Evolutionary conservation across 1,140 invertebrate species (phyloP).

Genomic region (Drosophila quadrilineata): DNA sequence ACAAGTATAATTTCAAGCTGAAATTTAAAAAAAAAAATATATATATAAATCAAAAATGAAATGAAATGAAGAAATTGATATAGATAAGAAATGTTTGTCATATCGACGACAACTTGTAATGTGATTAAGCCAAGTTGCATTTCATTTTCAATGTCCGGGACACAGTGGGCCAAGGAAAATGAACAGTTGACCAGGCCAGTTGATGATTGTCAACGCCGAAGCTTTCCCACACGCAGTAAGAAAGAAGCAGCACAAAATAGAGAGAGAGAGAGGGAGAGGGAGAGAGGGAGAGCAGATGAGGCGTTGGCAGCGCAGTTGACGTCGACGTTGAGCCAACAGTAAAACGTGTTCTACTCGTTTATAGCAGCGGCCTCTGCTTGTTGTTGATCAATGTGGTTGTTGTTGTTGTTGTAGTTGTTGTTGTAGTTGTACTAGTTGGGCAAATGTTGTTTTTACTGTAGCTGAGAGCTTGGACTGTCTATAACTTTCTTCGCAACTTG

Average conservation of each 20-base stretch:
- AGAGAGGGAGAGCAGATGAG: too few species aligned
- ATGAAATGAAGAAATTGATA: constrained; percentile 1
- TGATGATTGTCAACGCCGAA: constrained; percentile 41
- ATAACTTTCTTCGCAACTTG: constrained; percentile 75
- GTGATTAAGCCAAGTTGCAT: constrained; percentile 70
- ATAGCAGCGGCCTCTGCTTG: constrained; percentile 37
- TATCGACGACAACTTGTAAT: constrained; percentile 57
- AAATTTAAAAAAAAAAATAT: constrained; percentile 20
- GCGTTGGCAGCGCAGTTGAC: constrained; percentile 20
- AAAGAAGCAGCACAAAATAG: constrained; percentile 20
- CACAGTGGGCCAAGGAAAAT: constrained; percentile 57
- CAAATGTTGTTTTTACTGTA: constrained; percentile 80
- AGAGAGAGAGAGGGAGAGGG: too few species aligned
- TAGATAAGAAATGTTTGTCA: constrained; percentile 28
- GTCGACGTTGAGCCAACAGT: constrained; percentile 65
- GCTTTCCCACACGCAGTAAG: constrained; percentile 63
- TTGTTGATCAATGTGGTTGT: constrained; percentile 17
- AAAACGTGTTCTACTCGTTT: constrained; percentile 78
- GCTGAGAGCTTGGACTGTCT: constrained; percentile 51
- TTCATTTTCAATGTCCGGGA: constrained; percentile 78
- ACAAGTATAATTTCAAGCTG: too few species aligned
- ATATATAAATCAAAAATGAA: constrained; percentile 13
- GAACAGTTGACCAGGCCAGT: constrained; percentile 36
- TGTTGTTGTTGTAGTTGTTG: constrained; percentile 15
- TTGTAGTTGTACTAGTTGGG: constrained; percentile 53